A percentile compares a stretch with the other conserved stretches of the same genome.
phyloP scores from a whole-genome alignment of 30 jellyfish, hydroid and myxozoan species.

The Aurelia aurita region DNA sequence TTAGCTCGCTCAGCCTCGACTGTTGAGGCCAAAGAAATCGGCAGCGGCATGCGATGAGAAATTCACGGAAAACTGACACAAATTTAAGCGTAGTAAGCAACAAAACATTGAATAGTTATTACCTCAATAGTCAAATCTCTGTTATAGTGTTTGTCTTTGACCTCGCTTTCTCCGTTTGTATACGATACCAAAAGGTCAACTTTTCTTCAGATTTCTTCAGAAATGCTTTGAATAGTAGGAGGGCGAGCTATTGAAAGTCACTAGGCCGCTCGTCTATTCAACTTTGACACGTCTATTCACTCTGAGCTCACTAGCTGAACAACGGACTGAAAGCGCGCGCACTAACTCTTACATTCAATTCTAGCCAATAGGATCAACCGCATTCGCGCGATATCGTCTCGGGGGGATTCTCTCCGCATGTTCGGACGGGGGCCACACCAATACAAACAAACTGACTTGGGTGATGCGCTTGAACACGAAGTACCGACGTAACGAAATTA shows the following conservation, averaged over 20 bases:
- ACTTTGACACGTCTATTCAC: constrained; percentile 74
- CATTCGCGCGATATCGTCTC: constrained; percentile 52
- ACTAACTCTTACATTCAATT: constrained; percentile 82
- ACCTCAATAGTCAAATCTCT: constrained; percentile 66
- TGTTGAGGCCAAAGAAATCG: neutral
- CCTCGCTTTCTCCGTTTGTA: constrained; percentile 80
- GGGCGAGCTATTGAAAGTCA: constrained; percentile 81
- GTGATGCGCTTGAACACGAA: neutral
- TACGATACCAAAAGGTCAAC: constrained; percentile 89
- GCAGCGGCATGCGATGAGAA: constrained; percentile 8
- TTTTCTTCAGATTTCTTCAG: constrained; percentile 79
- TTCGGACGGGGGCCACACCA: constrained; percentile 68
- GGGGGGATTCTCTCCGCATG: constrained; percentile 63
- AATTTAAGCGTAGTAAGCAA: constrained; percentile 42
- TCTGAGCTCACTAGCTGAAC: constrained; percentile 79
- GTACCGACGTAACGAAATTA: too few relatives aligned
- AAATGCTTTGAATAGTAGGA: constrained; percentile 75
- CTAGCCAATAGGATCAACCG: constrained; percentile 59
- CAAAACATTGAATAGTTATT: constrained; percentile 52
- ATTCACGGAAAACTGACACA: constrained; percentile 33
- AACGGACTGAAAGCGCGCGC: constrained; percentile 87
- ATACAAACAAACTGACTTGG: neutral
- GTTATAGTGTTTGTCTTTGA: constrained; percentile 48
- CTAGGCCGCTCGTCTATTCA: constrained; percentile 81
- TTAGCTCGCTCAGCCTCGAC: too few relatives aligned